Base-by-base conservation (phyloP, 2,113 vertebrate genomes). In the Silurus meridionalis region DNA sequence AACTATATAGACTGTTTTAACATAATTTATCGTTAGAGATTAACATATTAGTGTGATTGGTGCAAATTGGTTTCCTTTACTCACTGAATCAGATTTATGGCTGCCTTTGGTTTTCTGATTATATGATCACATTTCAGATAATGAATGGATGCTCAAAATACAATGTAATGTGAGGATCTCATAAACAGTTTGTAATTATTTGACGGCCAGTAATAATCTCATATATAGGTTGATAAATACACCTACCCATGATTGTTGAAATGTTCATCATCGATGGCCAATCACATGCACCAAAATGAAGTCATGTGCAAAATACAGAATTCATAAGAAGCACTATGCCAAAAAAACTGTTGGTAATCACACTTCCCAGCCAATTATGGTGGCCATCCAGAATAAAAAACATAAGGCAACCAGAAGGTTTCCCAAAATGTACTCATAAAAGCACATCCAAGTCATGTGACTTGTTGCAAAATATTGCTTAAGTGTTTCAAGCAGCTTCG, bases 331-430 rank as follows among this genome's bases (percentile, higher is more conserved):
- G 57, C 8, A 46, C 57, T 19, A 60, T 28, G 52, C 14, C 81
- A 83, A 69, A 15, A 13, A 37, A 69, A 60, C 28, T 37, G 57
- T 37, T 25, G 19, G 50, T 37, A 82, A 66, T 69, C 50, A 53
- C n/a, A 55, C 81, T 14, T 66, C 50, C 77, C 19, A 37, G 53
- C 25, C 28, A 46, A 37, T 10, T 11, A 21, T 21, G 25, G n/a
- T 69, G 50, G n/a, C 50, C 52, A 21, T 69, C 66, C 17, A 55
- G 14, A 55, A 67, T 7, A 83, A 52, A 66, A 55, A 83, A 55
- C 50, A 83, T 69, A 69, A 83, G 63, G 81, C n/a, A 52, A 64
- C 46, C 46, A 82, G 80, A 14, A 63, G 61, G 6, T 50, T 66
- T 66, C 21, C 37, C 17, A 82, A 58, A 79, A 79, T 19, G 55